Conservation (phyloP, 2,888 invertebrate genomes). For the Halictus ligatus region DNA sequence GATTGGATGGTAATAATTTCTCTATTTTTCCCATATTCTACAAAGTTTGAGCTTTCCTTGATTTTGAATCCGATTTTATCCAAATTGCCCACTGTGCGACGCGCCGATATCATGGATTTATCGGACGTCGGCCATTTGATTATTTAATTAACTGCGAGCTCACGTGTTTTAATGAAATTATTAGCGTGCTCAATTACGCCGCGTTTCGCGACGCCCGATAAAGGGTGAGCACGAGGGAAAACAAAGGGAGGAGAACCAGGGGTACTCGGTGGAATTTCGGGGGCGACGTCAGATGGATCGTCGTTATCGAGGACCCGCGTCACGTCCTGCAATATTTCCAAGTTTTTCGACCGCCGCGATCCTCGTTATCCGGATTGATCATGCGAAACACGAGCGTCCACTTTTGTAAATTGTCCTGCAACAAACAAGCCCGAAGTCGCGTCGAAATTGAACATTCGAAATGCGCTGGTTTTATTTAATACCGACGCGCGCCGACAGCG, state of each 20-base stretch:
- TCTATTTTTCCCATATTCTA: no score
- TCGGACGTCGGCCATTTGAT: neutral
- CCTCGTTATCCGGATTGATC: constrained; percentile 35
- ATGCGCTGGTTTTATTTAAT: constrained; percentile 52
- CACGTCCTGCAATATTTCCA: constrained; percentile 6
- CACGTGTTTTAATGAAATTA: constrained; percentile 34
- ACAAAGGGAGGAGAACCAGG: neutral
- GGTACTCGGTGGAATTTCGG: neutral
- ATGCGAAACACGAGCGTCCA: constrained; percentile 7
- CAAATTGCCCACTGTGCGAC: no score
- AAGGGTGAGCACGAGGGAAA: neutral
- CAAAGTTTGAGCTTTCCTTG: no score
- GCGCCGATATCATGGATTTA: neutral
- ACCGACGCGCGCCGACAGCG: constrained; percentile 33
- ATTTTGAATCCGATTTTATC: no score
- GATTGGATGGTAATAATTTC: no score
- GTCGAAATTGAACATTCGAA: constrained; percentile 53
- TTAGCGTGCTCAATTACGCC: neutral
- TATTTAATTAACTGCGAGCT: constrained; percentile 28
- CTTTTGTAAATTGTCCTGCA: constrained; percentile 24
- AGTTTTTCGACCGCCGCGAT: constrained; percentile 7
- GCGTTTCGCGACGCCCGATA: neutral
- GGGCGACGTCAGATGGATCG: neutral
- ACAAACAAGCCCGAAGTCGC: constrained; percentile 40
- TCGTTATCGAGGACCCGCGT: neutral